Percentiles rank a stretch among this genome's conserved stretches.
phyloP scores from a whole-genome alignment of 2,797 vertebrate species.

The Cichlasoma orientale region DNA sequence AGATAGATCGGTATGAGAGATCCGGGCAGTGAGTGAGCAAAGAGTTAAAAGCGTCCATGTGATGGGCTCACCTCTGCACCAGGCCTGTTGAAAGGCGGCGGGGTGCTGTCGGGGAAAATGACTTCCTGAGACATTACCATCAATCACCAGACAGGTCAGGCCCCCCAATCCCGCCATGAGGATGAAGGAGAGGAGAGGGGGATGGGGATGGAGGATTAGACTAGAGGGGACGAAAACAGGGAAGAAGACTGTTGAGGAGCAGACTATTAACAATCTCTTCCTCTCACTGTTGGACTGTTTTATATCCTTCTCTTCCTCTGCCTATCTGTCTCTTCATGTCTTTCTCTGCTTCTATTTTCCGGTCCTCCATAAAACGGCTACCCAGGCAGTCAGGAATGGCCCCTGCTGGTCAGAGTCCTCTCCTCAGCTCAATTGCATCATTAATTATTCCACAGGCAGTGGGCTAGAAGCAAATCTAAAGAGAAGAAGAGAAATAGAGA shows the following conservation, averaged over 20 bases:
- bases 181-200: slow-evolving; percentile 70
- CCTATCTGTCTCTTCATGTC: slow-evolving; percentile 55
- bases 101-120: slow-evolving; percentile 82
- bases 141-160: slow-evolving; percentile 79
- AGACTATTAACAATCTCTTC: slow-evolving; percentile 72
- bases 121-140: slow-evolving; percentile 88
- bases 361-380: slow-evolving; percentile 74
- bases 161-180: slow-evolving; percentile 70
- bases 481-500: slow-evolving; percentile 64
- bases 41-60: slow-evolving; percentile 79
- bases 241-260: slow-evolving; percentile 60
- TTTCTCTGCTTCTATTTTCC: slow-evolving; percentile 66
- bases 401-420: slow-evolving; percentile 81
- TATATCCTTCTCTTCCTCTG: slow-evolving; percentile 59
- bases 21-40: slow-evolving; percentile 57
- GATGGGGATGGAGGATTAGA: slow-evolving; percentile 69
- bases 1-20: slow-evolving; percentile 39
- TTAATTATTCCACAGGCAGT: slow-evolving; percentile 86
- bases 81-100: slow-evolving; percentile 80
- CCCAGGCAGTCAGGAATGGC: slow-evolving; percentile 74
- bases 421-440: slow-evolving; percentile 84
- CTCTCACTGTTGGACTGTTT: slow-evolving; percentile 65
- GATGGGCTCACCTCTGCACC: slow-evolving; percentile 81
- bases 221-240: slow-evolving; percentile 66
- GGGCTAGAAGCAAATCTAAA: slow-evolving; percentile 71